Evolutionary conservation across 2,113 vertebrate species (phyloP).

Genomic region (Rynchops niger): DNA sequence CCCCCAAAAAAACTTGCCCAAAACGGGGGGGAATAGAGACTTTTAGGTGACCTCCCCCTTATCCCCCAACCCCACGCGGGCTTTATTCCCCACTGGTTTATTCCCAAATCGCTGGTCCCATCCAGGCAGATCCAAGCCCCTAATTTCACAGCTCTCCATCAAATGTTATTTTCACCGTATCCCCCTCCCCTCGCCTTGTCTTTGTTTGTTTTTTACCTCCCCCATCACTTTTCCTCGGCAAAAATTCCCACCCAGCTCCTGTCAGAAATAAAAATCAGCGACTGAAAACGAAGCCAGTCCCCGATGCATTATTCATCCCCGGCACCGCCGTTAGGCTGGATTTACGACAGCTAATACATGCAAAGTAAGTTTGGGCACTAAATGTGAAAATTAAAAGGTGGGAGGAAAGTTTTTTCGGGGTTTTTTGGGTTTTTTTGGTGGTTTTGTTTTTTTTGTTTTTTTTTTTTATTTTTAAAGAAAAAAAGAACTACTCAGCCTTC

Average conservation of each 20-base stretch:
- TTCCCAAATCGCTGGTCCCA: rapidly evolving
- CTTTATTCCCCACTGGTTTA: background rate
- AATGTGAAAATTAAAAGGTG: constrained; percentile 55
- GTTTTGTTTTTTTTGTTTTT: too few relatives aligned
- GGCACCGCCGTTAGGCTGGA: constrained; percentile 20
- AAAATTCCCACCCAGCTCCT: constrained; percentile 66
- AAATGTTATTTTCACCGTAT: background rate
- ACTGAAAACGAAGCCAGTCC: constrained; percentile 64
- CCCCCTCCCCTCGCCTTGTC: too few relatives aligned
- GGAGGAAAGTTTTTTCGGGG: background rate
- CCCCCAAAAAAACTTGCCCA: background rate
- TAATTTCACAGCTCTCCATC: background rate
- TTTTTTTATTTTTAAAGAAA: too few relatives aligned
- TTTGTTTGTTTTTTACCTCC: too few relatives aligned
- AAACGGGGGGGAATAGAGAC: background rate
- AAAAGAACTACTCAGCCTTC: too few relatives aligned
- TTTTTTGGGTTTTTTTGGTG: too few relatives aligned
- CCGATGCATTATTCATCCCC: constrained; percentile 73
- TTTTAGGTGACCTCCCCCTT: background rate
- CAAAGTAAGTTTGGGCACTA: constrained; percentile 69
- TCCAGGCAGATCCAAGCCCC: background rate
- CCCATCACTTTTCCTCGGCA: background rate
- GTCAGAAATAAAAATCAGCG: constrained; percentile 72
- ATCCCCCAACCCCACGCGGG: background rate
- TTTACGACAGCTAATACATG: constrained; percentile 69